These are phyloP conservation scores for Protobothrops mucrosquamatus DNA, from an alignment of 2,113 vertebrate species.

Conservation along the genomic window DNA sequence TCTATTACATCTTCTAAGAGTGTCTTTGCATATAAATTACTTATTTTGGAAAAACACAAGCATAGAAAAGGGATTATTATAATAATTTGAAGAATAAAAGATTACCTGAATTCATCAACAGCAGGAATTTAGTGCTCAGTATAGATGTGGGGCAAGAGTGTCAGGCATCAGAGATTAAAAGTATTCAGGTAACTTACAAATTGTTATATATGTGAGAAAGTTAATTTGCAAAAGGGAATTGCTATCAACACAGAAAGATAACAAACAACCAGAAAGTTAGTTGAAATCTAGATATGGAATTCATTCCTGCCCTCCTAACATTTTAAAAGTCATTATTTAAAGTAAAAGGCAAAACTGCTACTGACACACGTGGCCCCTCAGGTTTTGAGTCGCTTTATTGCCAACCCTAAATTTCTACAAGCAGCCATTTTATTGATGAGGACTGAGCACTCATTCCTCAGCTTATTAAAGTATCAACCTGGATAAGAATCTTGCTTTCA, in stretches of 20 bases:
- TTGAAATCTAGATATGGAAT: neutral
- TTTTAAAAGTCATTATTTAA: neutral
- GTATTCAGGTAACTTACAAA: conserved; percentile 1
- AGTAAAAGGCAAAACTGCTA: neutral
- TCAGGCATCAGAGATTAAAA: neutral
- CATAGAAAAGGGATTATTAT: conserved; percentile 21
- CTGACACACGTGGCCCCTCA: neutral
- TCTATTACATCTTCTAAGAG: conserved; percentile 16
- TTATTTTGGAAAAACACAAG: conserved; percentile 3
- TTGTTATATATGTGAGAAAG: neutral
- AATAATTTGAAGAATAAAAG: conserved; percentile 26
- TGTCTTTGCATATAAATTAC: conserved; percentile 29
- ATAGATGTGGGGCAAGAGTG: neutral
- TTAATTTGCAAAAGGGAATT: neutral
- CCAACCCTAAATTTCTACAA: neutral
- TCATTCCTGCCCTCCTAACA: neutral
- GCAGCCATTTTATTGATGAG: neutral
- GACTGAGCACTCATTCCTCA: neutral
- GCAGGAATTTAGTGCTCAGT: conserved; percentile 4
- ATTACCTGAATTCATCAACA: conserved; percentile 12
- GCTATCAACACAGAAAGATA: neutral
- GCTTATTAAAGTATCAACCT: neutral
- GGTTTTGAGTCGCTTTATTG: neutral
- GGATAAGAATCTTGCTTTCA: neutral
- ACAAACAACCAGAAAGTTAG: neutral